Evolutionary conservation across 2,888 invertebrate genomes (phyloP).

Genomic region (Sycophila texana): DNA sequence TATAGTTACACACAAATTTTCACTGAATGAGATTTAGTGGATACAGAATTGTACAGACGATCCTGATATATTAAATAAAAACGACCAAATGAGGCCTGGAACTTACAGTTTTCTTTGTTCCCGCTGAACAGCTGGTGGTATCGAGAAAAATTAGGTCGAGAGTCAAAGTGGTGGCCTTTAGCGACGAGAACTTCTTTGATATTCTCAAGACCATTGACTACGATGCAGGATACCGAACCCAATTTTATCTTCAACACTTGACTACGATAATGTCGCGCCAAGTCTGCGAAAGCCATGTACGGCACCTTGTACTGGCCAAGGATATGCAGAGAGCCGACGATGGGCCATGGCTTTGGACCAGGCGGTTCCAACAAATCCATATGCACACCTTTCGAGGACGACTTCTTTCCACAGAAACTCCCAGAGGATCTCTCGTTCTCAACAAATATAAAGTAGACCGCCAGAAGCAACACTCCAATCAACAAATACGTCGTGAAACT

Average conservation of each 20-base stretch:
- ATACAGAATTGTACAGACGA: no score
- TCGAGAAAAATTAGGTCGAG: conserved; percentile 81
- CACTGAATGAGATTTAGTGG: no score
- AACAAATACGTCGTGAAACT: conserved; percentile 68
- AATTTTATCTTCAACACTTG: conserved; percentile 78
- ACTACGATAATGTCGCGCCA: conserved; percentile 77
- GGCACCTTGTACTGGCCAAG: conserved; percentile 79
- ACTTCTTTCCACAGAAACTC: no score
- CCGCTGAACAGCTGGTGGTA: conserved; percentile 81
- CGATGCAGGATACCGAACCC: conserved; percentile 78
- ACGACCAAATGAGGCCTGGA: neutral
- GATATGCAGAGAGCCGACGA: conserved; percentile 79
- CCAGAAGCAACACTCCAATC: conserved; percentile 60
- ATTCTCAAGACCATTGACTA: conserved; percentile 79
- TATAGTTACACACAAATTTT: no score
- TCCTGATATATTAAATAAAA: no score
- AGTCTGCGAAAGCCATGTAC: conserved; percentile 78
- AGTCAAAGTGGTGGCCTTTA: conserved; percentile 81
- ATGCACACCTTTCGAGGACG: neutral
- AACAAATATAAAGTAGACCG: conserved; percentile 63
- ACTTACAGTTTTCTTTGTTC: conserved; percentile 83
- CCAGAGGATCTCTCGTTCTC: neutral
- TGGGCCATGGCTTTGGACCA: conserved; percentile 78
- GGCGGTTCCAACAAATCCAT: conserved; percentile 70
- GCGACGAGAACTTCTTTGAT: conserved; percentile 79